Evolutionary conservation across 2,888 invertebrate genomes (phyloP).

Genomic region (Drosophila histrio): DNA sequence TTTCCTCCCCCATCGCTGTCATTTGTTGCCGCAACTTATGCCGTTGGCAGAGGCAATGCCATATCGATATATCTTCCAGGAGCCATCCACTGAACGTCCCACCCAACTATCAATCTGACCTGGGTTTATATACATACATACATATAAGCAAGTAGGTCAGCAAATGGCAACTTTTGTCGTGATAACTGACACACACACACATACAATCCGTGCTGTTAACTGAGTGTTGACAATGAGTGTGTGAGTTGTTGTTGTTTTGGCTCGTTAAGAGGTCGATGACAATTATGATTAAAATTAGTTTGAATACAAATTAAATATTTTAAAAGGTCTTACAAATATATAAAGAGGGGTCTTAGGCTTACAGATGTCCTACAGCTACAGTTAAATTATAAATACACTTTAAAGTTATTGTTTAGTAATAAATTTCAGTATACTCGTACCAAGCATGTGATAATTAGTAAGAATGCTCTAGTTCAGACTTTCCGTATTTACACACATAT

Average conservation of each 20-base stretch:
- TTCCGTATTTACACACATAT: no score
- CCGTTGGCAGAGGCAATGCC: conserved; percentile 34
- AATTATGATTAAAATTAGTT: no score
- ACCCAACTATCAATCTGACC: conserved; percentile 44
- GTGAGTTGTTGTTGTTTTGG: background rate
- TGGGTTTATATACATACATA: background rate
- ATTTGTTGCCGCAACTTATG: conserved; percentile 23
- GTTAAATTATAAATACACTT: no score
- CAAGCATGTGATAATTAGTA: no score
- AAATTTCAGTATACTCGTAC: no score
- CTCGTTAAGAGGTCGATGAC: background rate
- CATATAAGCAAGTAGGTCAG: conserved; percentile 62
- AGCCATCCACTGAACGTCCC: conserved; percentile 4
- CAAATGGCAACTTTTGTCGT: conserved; percentile 12
- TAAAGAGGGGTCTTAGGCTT: no score
- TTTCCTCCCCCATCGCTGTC: background rate
- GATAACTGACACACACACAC: background rate
- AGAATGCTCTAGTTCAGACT: no score
- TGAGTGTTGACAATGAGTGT: conserved; percentile 22
- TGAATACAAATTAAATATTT: no score
- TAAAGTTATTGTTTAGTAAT: no score
- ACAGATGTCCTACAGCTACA: no score
- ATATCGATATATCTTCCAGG: conserved; percentile 51
- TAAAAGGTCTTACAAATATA: no score
- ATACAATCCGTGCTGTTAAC: no score